Evolutionary conservation across 2,888 invertebrate genomes (phyloP).

Genomic region (Diploptera punctata): DNA sequence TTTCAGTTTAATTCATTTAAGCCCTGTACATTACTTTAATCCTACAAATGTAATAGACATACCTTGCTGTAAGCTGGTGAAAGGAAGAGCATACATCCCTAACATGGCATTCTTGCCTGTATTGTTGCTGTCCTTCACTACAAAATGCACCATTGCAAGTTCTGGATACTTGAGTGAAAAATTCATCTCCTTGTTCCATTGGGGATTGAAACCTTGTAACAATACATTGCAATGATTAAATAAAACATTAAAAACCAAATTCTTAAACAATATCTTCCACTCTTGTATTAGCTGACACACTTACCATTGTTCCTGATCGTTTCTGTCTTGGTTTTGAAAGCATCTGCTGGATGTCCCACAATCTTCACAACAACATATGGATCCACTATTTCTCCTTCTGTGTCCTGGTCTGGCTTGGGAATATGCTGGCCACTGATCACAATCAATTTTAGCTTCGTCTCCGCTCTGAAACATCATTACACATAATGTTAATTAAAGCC

Average conservation of each 20-base stretch:
- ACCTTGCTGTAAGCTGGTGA: slow-evolving; percentile 56
- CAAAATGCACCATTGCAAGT: slow-evolving; percentile 59
- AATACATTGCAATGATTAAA: no score
- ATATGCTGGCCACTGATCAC: slow-evolving; percentile 65
- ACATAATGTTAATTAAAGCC: no score
- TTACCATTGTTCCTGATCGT: slow-evolving; percentile 61
- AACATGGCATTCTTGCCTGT: slow-evolving; percentile 54
- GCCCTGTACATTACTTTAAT: no score
- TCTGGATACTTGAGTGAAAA: slow-evolving; percentile 59
- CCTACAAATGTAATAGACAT: no score
- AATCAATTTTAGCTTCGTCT: slow-evolving; percentile 48
- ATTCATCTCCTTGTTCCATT: slow-evolving; percentile 60
- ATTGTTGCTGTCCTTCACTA: slow-evolving; percentile 56
- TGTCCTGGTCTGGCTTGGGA: slow-evolving; percentile 54
- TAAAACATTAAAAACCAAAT: no score
- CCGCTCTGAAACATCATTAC: slow-evolving; percentile 37
- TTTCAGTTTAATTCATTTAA: no score
- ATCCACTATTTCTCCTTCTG: slow-evolving; percentile 59
- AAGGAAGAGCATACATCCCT: slow-evolving; percentile 56
- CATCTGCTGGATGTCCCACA: slow-evolving; percentile 55
- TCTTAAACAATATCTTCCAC: no score
- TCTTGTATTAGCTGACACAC: no score
- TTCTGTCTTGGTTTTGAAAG: slow-evolving; percentile 55
- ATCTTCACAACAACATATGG: slow-evolving; percentile 61
- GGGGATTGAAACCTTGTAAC: slow-evolving; percentile 63